Conservation (phyloP, 2,888 invertebrate species). For the Cryptocheilus praepositus region DNA sequence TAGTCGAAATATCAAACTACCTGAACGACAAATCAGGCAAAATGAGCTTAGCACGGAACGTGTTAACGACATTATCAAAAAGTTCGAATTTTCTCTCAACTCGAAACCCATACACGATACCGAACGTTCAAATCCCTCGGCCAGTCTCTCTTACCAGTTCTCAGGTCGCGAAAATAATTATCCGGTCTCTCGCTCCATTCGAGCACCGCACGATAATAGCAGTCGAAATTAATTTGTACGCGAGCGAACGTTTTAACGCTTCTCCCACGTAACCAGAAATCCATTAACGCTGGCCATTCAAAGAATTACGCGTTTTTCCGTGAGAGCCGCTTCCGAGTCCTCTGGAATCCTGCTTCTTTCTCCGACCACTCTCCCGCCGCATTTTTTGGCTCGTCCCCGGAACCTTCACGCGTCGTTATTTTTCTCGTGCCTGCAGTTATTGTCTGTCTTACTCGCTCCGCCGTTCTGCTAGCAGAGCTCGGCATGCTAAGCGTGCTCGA, state of each 20-base stretch:
- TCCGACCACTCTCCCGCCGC: not conserved
- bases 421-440: not conserved
- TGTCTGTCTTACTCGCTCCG: not conserved
- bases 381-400: constrained; percentile 14
- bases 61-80: too few relatives aligned
- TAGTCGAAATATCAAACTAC: too few relatives aligned
- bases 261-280: constrained; percentile 61
- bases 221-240: constrained; percentile 68
- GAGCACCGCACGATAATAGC: constrained; percentile 51
- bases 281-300: constrained; percentile 56
- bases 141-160: too few relatives aligned
- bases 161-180: constrained; percentile 47
- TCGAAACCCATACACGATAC: too few relatives aligned
- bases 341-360: not conserved
- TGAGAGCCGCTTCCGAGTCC: constrained; percentile 22
- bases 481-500: not conserved
- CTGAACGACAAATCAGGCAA: too few relatives aligned
- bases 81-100: too few relatives aligned
- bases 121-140: too few relatives aligned
- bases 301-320: constrained; percentile 15
- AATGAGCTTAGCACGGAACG: too few relatives aligned
- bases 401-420: constrained; percentile 8
- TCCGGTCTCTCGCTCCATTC: constrained; percentile 30
- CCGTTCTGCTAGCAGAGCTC: constrained; percentile 4
- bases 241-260: constrained; percentile 60